phyloP scores from a whole-genome alignment of 2,797 vertebrate species.

The Scyliorhinus canicula region DNA sequence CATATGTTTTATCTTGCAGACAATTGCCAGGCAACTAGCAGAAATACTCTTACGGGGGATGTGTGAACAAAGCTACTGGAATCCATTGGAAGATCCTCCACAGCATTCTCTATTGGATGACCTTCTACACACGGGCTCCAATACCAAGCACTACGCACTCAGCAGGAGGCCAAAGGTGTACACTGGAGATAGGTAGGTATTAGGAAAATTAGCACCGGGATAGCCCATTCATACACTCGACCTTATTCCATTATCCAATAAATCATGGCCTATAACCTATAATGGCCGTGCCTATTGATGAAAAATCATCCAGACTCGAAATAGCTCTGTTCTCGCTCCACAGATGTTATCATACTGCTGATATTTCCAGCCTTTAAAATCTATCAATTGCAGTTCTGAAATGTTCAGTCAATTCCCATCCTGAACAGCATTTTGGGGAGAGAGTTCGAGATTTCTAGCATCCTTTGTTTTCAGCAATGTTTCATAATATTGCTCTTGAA shows the following conservation, averaged over 20 bases:
- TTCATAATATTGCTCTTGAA: not conserved
- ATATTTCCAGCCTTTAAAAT: too few species aligned
- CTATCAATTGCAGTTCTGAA: not conserved
- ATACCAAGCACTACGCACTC: slow-evolving; percentile 75
- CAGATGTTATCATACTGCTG: too few species aligned
- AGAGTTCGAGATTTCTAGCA: not conserved
- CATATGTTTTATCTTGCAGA: slow-evolving; percentile 59
- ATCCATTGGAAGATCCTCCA: slow-evolving; percentile 88
- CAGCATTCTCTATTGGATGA: slow-evolving; percentile 86
- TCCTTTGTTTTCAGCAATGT: not conserved
- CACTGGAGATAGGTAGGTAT: slow-evolving; percentile 84
- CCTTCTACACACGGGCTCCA: slow-evolving; percentile 73
- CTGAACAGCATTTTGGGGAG: not conserved
- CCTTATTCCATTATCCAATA: not conserved
- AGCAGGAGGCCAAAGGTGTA: slow-evolving; percentile 82
- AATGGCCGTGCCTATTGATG: not conserved
- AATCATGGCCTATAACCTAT: not conserved
- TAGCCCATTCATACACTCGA: not conserved
- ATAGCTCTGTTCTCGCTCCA: too few species aligned
- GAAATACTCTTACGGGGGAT: slow-evolving; percentile 94
- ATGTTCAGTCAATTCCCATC: not conserved
- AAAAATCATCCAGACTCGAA: too few species aligned
- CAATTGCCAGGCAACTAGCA: slow-evolving; percentile 91
- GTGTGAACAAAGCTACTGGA: slow-evolving; percentile 99
- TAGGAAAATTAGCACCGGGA: not conserved